Base-by-base conservation (phyloP, 2,797 vertebrate species). In the Orestias chungarensis region DNA sequence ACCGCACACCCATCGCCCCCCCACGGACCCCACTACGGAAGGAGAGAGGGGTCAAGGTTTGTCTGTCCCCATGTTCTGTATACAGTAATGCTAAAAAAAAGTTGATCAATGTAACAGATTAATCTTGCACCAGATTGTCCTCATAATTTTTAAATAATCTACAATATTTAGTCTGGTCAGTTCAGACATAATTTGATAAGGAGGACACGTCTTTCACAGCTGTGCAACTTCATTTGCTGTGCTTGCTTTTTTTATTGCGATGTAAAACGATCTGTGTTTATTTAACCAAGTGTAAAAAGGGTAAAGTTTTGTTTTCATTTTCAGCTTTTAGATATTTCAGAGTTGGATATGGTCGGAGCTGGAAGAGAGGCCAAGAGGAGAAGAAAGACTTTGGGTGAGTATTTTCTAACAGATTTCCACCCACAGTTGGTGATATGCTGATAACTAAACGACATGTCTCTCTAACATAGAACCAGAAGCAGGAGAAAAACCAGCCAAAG, bases 21-120 rank as follows among this genome's bases (percentile, higher is more conserved):
- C 93, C 96, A 0, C 94, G 97, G 87, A 96, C 97, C 0, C 97
- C 97, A 2, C 81, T 98, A 75, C 95, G 96, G 38, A 99, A 98
- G 87, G 98, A 99, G 90, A 94, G 98, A 68, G 98, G 98, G 3
- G 97, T 98, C 43, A 99, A 99, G 96, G 98, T 99, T 87, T 31
- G 20, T 35, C 23, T 6, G 1, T 14, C 0, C 35, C 1, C 38
- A 1, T 31, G n/a, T 61, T 31, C 27, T 55, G 18, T 29, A 12
- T 29, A 9, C 20, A 7, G 23, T 6, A 9, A 15, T 35, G 18
- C 55, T 20, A 35, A 59, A 35, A 35, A 2, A 1, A n/a, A n/a
- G n/a, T n/a, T n/a, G n/a, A n/a, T n/a, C n/a, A n/a, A n/a, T n/a
- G n/a, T n/a, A n/a, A n/a, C n/a, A n/a, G n/a, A n/a, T n/a, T n/a